A percentile compares a stretch with the other conserved stretches of the same genome.
These are phyloP conservation scores for Bombus ignitus DNA, from an alignment of 1,140 invertebrate species.

Conservation along the genomic window DNA sequence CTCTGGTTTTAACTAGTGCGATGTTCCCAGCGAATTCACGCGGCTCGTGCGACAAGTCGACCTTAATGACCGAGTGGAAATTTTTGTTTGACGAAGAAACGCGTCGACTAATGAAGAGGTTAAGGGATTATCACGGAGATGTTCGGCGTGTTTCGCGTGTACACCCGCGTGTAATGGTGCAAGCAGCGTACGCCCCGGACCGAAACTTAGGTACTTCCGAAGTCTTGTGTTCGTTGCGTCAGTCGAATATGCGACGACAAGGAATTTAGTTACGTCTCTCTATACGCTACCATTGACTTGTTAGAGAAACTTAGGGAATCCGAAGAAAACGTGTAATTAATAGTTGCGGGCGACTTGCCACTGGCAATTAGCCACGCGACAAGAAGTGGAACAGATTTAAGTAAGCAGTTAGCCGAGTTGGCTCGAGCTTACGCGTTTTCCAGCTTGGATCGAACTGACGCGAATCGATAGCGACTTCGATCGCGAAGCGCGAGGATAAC, in stretches of 20 bases:
- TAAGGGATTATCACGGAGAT: neutral
- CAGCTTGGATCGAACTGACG: neutral
- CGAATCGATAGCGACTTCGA: neutral
- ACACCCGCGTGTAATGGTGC: neutral
- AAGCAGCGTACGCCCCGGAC: neutral
- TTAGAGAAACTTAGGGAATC: neutral
- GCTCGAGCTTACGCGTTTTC: neutral
- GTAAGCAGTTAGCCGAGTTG: no score
- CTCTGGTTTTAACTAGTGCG: neutral
- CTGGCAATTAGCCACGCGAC: slow-evolving; percentile 2
- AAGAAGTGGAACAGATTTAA: neutral
- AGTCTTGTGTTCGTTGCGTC: slow-evolving; percentile 22
- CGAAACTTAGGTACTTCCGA: neutral
- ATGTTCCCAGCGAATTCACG: neutral
- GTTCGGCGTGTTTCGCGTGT: neutral
- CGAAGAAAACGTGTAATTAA: slow-evolving; percentile 32
- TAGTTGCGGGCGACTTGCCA: neutral
- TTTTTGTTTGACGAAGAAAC: neutral
- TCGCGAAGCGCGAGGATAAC: slow-evolving; percentile 4
- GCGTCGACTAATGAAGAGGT: neutral
- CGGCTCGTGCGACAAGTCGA: neutral
- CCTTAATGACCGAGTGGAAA: no score
- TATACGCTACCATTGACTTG: neutral
- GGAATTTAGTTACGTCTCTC: slow-evolving; percentile 1
- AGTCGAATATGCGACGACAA: neutral